Evolutionary conservation across 2,113 vertebrate species (phyloP).

Genomic region (Ciconia stormi): DNA sequence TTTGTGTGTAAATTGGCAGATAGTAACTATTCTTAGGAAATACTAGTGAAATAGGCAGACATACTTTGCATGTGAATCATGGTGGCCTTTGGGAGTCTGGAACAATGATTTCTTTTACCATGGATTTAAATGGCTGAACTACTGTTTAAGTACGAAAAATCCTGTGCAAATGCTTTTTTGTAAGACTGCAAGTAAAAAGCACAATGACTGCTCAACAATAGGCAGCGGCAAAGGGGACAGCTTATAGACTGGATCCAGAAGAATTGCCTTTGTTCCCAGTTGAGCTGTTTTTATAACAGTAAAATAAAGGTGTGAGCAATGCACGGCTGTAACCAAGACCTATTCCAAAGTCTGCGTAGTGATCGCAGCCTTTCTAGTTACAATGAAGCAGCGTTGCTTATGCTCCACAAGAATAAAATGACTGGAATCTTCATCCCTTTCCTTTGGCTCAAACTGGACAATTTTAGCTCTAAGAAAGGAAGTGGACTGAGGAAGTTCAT

Average conservation of each 20-base stretch:
- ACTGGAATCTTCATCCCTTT: not conserved
- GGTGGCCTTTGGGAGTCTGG: not conserved
- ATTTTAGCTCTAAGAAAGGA: not conserved
- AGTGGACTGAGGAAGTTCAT: not conserved
- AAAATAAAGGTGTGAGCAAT: not conserved
- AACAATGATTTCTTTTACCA: not conserved
- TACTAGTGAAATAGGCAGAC: not conserved
- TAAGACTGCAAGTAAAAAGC: not conserved
- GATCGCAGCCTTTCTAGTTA: not conserved
- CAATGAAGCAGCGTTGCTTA: not conserved
- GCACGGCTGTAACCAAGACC: not conserved
- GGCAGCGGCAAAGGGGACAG: not conserved
- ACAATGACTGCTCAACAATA: not conserved
- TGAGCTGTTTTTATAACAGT: not conserved
- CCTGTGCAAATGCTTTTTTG: not conserved
- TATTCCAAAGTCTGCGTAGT: not conserved
- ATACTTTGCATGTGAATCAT: constrained; percentile 1
- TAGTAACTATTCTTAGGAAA: not conserved
- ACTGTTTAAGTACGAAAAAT: not conserved
- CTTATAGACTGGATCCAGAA: not conserved
- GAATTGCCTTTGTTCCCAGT: not conserved
- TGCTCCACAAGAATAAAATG: not conserved
- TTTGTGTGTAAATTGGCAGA: constrained; percentile 17
- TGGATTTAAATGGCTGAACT: not conserved
- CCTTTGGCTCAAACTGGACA: not conserved